phyloP scores from a whole-genome alignment of 2,888 invertebrate species.

The Platycnemis pennipes region DNA sequence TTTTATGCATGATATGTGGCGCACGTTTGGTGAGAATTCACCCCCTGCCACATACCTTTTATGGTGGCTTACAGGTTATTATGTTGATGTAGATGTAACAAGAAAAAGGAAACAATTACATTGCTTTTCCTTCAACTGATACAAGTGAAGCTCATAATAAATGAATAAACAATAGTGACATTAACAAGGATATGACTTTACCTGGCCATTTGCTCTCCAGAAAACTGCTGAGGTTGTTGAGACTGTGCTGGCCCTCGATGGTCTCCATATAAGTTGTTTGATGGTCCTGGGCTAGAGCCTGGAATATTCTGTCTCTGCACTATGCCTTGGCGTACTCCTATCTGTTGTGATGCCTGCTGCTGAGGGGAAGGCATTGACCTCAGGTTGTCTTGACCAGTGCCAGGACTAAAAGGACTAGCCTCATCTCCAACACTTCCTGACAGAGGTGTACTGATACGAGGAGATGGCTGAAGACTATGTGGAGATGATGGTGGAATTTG shows the following conservation, averaged over 20 bases:
- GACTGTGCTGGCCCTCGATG: conserved; percentile 11
- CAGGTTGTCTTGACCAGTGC: conserved; percentile 76
- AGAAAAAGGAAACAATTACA: too few relatives aligned
- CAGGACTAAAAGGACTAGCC: conserved; percentile 82
- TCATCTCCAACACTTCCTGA: conserved; percentile 79
- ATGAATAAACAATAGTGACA: neutral
- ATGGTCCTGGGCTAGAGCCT: conserved; percentile 43
- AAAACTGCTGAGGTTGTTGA: conserved; percentile 46
- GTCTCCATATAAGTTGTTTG: conserved; percentile 25
- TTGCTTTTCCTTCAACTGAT: too few relatives aligned
- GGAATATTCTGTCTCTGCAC: conserved; percentile 13
- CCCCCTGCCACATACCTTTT: too few relatives aligned
- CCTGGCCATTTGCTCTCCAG: conserved; percentile 60
- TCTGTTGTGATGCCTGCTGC: conserved; percentile 72
- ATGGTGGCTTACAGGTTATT: too few relatives aligned
- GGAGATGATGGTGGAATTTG: conserved; percentile 80
- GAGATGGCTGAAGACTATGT: conserved; percentile 81
- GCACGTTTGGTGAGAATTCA: too few relatives aligned
- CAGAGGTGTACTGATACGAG: conserved; percentile 83
- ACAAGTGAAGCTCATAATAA: too few relatives aligned
- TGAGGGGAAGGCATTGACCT: conserved; percentile 73
- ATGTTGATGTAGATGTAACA: too few relatives aligned
- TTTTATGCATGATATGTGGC: too few relatives aligned
- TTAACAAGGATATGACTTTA: neutral
- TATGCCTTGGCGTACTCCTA: conserved; percentile 27